Evolutionary conservation across 2,888 invertebrate species (phyloP), one percentile per base, ranked within the genome.

Genomic region (Drosophila vallismaia): DNA sequence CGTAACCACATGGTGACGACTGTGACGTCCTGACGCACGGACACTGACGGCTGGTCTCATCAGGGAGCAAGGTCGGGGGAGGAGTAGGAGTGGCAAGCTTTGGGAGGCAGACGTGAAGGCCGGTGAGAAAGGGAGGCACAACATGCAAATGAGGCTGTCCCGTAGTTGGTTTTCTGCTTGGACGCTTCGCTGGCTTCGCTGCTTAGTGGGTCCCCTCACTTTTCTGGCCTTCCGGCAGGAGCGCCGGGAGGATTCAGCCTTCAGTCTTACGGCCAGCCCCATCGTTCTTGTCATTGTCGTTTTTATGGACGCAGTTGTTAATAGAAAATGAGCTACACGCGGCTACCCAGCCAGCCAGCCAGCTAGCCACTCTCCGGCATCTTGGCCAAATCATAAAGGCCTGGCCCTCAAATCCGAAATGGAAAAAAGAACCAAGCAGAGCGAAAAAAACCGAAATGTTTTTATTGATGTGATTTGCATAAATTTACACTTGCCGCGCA

Each of bases 401-500:
- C 71, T 62, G 74, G 53, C 70, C 67, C 63, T 68, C 14, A 42
- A 42, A 42, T 42, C 40, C 40, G 40, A 42, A 42, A 42, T 42
- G 40, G 55, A 64, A 66, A 72, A 72, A 62, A 42, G 40, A 19
- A 14, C 14, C 40, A 75, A 76, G 71, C 59, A 62, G 71, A 73
- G 29, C 52, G 40, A 24, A 51, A 74, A 69, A 79, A 73, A 82
- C 77, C 82, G 76, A 77, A 88, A 87, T 88, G 87, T 88, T 87
- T 87, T 87, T 88, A 87, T 87, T 87, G 87, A 86, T 77, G 88
- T 79, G 84, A 87, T 87, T 87, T 87, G 84, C 88, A 87, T 87
- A 87, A 87, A 88, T 87, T 87, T 87, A 86, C 88, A 79, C 83
- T 87, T 83, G 79, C 71, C 68, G 51, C 52, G 55, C 62, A 73